These are phyloP conservation scores for Dione juno DNA, from an alignment of 2,888 invertebrate genomes.

Conservation along the genomic window DNA sequence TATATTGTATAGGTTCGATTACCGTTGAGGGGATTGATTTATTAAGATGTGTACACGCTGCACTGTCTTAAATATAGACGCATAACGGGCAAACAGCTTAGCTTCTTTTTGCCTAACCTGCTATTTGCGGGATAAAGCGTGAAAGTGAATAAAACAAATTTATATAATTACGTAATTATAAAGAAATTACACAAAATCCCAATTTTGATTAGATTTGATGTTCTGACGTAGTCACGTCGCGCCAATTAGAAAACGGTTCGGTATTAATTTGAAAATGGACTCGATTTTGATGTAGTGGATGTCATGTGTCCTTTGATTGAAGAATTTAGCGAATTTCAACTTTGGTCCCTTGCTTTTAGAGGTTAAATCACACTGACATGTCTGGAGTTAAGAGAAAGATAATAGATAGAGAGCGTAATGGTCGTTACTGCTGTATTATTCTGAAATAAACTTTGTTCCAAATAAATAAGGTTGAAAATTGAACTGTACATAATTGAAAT, in stretches of 20 bases:
- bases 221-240: conserved; percentile 75
- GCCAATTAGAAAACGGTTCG: conserved; percentile 80
- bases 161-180: not conserved
- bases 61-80: too few relatives aligned
- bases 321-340: conserved; percentile 31
- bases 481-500: conserved; percentile 42
- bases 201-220: conserved; percentile 70
- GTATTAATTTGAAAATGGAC: conserved; percentile 82
- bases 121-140: not conserved
- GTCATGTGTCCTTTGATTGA: conserved; percentile 58
- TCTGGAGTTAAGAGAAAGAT: conserved; percentile 48
- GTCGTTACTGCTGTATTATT: conserved; percentile 45
- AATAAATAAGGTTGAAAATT: conserved; percentile 34
- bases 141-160: not conserved
- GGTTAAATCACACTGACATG: conserved; percentile 46
- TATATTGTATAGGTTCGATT: too few relatives aligned
- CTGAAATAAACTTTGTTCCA: conserved; percentile 43
- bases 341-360: conserved; percentile 20
- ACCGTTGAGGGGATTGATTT: too few relatives aligned
- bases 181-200: conserved; percentile 66
- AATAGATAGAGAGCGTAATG: conserved; percentile 51
- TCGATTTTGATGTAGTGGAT: conserved; percentile 82
- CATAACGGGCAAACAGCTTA: too few relatives aligned
- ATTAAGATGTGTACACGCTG: too few relatives aligned
- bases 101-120: too few relatives aligned